Conservation (phyloP, 2,113 vertebrate species). For the Sturnus vulgaris region DNA sequence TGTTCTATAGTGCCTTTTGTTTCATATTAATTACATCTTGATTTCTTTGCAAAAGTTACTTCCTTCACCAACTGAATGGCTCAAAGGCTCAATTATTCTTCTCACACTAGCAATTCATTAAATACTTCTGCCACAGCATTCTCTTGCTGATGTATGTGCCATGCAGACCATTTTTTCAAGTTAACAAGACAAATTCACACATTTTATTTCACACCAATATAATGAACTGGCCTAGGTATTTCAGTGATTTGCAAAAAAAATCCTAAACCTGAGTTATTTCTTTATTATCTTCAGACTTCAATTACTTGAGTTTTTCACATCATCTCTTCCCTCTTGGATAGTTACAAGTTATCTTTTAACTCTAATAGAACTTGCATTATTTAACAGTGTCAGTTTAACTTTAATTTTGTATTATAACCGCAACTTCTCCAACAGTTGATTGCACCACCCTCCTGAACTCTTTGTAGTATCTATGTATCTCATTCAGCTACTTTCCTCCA, state of each 20-base stretch:
- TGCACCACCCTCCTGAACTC: not conserved
- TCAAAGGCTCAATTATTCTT: not conserved
- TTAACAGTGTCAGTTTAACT: not conserved
- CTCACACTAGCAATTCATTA: not conserved
- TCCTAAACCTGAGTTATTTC: not conserved
- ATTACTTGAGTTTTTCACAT: not conserved
- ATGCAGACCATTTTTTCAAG: not conserved
- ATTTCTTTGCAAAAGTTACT: not conserved
- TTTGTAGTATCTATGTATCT: not conserved
- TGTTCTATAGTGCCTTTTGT: not conserved
- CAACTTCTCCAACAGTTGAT: not conserved
- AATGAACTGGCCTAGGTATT: not conserved
- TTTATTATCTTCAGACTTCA: not conserved
- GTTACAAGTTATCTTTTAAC: not conserved
- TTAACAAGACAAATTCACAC: not conserved
- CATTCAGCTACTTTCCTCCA: not conserved
- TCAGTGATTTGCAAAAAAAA: not conserved
- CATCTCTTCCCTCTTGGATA: not conserved
- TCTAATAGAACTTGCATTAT: not conserved
- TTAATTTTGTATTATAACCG: not conserved
- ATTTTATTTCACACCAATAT: not conserved
- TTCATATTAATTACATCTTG: not conserved
- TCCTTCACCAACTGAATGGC: not conserved
- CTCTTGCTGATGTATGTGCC: not conserved
- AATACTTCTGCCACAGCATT: not conserved